phyloP scores from a whole-genome alignment of 2,113 vertebrate genomes.

The Burhinus bistriatus region DNA sequence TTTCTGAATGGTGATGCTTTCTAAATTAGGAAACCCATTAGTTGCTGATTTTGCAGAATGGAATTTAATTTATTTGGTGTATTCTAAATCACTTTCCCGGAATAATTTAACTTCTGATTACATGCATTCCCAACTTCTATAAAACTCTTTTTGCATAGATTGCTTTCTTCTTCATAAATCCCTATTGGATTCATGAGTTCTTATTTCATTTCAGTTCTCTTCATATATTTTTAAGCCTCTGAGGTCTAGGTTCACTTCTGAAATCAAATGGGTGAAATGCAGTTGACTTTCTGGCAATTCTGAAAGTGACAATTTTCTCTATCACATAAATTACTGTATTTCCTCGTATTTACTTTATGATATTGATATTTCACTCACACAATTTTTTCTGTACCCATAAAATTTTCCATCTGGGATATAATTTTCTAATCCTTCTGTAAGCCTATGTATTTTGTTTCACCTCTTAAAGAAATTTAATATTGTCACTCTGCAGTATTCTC shows the following conservation, averaged over 20 bases:
- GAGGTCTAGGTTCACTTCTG: conserved; percentile 26
- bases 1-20: background rate
- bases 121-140: background rate
- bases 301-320: conserved; percentile 72
- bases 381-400: conserved; percentile 60
- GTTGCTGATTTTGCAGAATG: conserved; percentile 7
- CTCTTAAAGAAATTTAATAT: conserved; percentile 31
- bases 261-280: conserved; percentile 28
- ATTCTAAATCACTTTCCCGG: conserved; percentile 35
- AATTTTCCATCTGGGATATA: conserved; percentile 69
- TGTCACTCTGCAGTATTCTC: conserved; percentile 20
- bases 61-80: conserved; percentile 35
- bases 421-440: conserved; percentile 69
- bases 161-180: conserved; percentile 23
- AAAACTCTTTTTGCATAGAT: background rate
- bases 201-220: conserved; percentile 27
- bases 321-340: conserved; percentile 70
- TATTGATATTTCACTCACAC: conserved; percentile 66
- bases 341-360: conserved; percentile 75
- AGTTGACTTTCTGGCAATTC: conserved; percentile 32
- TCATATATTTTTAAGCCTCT: conserved; percentile 40
- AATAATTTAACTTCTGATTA: conserved; percentile 21
- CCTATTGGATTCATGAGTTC: background rate
- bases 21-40: conserved; percentile 1
- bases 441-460: conserved; percentile 49